Conservation (phyloP, 2,888 invertebrate species). For the Trissoscelio sp. region DNA sequence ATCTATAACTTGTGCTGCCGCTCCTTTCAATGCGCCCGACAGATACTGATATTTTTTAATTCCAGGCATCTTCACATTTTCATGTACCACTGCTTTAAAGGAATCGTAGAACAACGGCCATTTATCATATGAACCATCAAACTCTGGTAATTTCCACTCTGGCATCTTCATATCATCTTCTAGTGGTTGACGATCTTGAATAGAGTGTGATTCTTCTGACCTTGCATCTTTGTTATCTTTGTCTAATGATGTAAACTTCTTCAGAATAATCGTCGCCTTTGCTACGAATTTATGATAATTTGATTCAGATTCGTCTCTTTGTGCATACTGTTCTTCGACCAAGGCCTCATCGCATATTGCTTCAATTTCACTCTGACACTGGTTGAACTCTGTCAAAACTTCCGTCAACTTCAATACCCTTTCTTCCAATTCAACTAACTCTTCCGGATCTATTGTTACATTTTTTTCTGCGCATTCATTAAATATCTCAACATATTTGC, state of each 20-base stretch:
- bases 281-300: neutral
- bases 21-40: neutral
- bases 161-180: constrained; percentile 5
- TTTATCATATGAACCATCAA: constrained; percentile 11
- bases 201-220: too few species aligned
- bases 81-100: constrained; percentile 3
- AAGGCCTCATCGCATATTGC: neutral
- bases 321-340: neutral
- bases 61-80: neutral
- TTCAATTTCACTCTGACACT: neutral
- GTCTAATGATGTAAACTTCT: neutral
- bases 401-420: neutral
- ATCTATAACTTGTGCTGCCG: neutral
- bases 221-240: neutral
- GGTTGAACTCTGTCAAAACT: neutral
- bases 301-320: neutral
- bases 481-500: neutral
- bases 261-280: too few species aligned
- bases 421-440: neutral
- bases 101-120: constrained; percentile 17
- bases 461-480: too few species aligned
- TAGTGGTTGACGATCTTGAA: neutral
- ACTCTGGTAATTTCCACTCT: constrained; percentile 4
- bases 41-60: constrained; percentile 20
- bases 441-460: neutral